Evolutionary conservation across 2,113 vertebrate species (phyloP).

Genomic region (Passer montanus): DNA sequence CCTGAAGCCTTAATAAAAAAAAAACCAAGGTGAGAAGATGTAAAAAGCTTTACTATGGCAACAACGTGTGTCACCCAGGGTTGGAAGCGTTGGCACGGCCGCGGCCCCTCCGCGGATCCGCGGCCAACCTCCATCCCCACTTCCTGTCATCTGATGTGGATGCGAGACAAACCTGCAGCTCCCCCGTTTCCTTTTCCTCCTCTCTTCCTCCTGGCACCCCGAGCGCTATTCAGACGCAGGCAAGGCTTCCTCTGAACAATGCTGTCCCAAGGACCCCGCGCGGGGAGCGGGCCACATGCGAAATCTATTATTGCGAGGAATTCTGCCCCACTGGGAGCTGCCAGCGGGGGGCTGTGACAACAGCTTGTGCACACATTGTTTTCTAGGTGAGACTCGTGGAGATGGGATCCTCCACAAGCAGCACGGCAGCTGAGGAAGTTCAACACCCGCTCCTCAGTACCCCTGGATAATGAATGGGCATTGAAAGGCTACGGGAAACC

Average conservation of each 20-base stretch:
- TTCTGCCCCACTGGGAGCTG: slow-evolving; percentile 77
- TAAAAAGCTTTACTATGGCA: slow-evolving; percentile 9
- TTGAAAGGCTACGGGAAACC: background rate
- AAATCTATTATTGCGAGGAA: slow-evolving; percentile 82
- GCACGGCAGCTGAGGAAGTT: slow-evolving; percentile 23
- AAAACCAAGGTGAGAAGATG: background rate
- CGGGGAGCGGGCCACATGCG: slow-evolving; percentile 78
- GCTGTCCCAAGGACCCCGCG: slow-evolving; percentile 70
- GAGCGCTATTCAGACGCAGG: slow-evolving; percentile 73
- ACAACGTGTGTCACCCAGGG: background rate
- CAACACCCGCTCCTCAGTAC: background rate
- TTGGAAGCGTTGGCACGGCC: slow-evolving; percentile 43
- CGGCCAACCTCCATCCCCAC: slow-evolving; percentile 61
- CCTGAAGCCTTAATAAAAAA: background rate
- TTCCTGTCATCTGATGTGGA: slow-evolving; percentile 81
- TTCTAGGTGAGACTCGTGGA: slow-evolving; percentile 62
- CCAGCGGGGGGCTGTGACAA: slow-evolving; percentile 47
- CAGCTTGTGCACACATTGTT: slow-evolving; percentile 66
- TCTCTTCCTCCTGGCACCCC: slow-evolving; percentile 83
- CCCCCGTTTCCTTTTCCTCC: slow-evolving; percentile 78
- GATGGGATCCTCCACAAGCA: slow-evolving; percentile 44
- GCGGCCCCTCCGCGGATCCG: slow-evolving; percentile 29
- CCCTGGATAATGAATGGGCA: background rate
- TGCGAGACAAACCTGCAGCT: slow-evolving; percentile 75
- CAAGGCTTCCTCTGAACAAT: slow-evolving; percentile 85